Base-by-base conservation (phyloP, 2,113 vertebrate genomes). In the Variabilichromis moorii region DNA sequence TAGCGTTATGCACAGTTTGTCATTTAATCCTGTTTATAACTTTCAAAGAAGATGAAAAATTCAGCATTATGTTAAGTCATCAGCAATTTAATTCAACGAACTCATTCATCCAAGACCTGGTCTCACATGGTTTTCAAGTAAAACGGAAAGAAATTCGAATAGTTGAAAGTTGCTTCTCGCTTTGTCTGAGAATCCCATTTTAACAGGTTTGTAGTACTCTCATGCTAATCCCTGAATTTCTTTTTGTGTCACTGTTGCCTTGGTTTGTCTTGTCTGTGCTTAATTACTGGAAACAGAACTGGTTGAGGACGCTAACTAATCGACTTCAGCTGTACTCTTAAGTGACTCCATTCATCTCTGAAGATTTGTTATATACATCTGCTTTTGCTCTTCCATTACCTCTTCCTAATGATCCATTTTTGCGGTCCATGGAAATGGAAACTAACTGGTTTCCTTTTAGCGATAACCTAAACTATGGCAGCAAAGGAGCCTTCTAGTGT, bases 401-500 rank as follows among this genome's bases (percentile, higher is more conserved):
- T 19, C 14, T 66, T 55, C 68, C 59, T 79, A 68, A 7, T 21
- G 14, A 12, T 84, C 14, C 6, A n/a, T 17, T 50, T 17, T 73
- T 40, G 37, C 35, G 33, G 16, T 84, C 33, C 54, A 73, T 71
- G 19, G 26, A 89, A 47, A 78, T 91, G 82, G 88, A 92, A 93
- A 92, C 71, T 47, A 84, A 24, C 9, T n/a, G 16, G 35, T 79
- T 13, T 55, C 16, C 31, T 83, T 80, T 84, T 51, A 89, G 63
- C 17, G 10, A 28, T 84, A 89, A 81, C 66, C 71, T 86, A 85
- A 91, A 87, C 87, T 80, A 73, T 83, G 61, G 78, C 26, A 21
- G 37, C 68, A 88, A 82, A 80, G 90, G 73, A 89, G 63, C 81
- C 57, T 81, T 76, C 87, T 88, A 57, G 92, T 93, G 82, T 95